A percentile compares a stretch with the other conserved stretches of the same genome.
Evolutionary conservation across 2,113 vertebrate genomes (phyloP).

Genomic region (Ictidomys tridecemlineatus): DNA sequence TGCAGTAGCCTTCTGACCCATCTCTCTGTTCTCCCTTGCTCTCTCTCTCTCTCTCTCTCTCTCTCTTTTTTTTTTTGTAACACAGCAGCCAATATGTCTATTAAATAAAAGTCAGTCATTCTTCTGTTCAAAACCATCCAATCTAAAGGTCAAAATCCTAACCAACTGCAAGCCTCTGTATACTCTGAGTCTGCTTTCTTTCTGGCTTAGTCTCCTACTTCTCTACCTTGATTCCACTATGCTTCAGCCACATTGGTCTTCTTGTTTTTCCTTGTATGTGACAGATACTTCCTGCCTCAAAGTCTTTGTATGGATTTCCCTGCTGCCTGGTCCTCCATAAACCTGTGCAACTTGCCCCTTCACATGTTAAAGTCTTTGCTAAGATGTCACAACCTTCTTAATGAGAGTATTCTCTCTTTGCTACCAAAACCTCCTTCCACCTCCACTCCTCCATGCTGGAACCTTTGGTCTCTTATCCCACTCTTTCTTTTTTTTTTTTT

Average conservation of each 20-base stretch:
- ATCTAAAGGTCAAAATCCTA: neutral
- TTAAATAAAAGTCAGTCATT: neutral
- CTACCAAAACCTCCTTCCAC: neutral
- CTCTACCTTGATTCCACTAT: neutral
- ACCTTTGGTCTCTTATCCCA: neutral
- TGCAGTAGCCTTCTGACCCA: neutral
- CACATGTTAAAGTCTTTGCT: neutral
- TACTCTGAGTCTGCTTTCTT: neutral
- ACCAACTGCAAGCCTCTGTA: neutral
- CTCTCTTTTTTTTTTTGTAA: neutral
- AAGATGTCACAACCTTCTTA: neutral
- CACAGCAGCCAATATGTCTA: neutral
- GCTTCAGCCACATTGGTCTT: neutral
- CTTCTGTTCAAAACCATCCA: slow-evolving; percentile 14
- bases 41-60: too few relatives aligned
- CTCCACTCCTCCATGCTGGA: fast-evolving
- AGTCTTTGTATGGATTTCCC: neutral
- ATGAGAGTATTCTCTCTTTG: neutral
- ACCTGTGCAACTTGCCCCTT: neutral
- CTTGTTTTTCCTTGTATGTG: neutral
- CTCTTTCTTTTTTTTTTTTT: neutral
- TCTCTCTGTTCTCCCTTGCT: neutral
- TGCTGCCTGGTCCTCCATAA: neutral
- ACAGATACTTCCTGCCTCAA: neutral
- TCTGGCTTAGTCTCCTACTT: neutral